Percentiles rank a stretch among this genome's conserved stretches.
Conservation (phyloP, 2,797 vertebrate species). For the Cichlasoma orientale region DNA sequence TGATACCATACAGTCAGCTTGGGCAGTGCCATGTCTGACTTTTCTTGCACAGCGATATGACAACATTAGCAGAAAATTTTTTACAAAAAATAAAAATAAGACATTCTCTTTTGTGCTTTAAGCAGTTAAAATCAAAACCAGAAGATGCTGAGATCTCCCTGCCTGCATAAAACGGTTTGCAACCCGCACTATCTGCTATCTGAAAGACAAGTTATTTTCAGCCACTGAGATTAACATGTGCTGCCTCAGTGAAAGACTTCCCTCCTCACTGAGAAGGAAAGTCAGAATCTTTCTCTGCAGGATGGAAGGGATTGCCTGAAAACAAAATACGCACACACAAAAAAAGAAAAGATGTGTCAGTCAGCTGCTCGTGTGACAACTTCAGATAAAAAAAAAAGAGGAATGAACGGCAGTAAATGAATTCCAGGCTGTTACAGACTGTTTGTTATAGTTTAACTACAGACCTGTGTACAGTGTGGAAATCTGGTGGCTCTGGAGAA, state of each 20-base stretch:
- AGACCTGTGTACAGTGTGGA: not conserved
- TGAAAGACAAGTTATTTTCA: constrained; percentile 47
- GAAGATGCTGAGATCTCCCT: not conserved
- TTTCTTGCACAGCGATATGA: not conserved
- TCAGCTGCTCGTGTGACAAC: constrained; percentile 1
- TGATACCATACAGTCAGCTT: not conserved
- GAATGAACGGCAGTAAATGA: not conserved
- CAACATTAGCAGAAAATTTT: not conserved
- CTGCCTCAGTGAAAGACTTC: constrained; percentile 15
- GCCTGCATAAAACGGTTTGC: constrained; percentile 3
- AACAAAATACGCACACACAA: not conserved
- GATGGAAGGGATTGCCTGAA: not conserved
- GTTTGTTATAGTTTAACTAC: not conserved
- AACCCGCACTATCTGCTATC: constrained; percentile 31
- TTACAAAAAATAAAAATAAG: not conserved
- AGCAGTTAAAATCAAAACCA: constrained; percentile 4
- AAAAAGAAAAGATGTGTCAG: not conserved
- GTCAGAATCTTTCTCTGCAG: not conserved
- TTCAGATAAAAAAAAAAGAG: constrained; percentile 1
- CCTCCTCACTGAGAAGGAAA: constrained; percentile 25
- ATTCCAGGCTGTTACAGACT: not conserved
- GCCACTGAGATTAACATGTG: constrained; percentile 36
- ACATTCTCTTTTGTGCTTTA: not conserved
- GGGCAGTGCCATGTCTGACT: not conserved
- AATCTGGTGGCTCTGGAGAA: not conserved